phyloP scores from a whole-genome alignment of 2,888 invertebrate genomes.

The Odiellus spinosus region DNA sequence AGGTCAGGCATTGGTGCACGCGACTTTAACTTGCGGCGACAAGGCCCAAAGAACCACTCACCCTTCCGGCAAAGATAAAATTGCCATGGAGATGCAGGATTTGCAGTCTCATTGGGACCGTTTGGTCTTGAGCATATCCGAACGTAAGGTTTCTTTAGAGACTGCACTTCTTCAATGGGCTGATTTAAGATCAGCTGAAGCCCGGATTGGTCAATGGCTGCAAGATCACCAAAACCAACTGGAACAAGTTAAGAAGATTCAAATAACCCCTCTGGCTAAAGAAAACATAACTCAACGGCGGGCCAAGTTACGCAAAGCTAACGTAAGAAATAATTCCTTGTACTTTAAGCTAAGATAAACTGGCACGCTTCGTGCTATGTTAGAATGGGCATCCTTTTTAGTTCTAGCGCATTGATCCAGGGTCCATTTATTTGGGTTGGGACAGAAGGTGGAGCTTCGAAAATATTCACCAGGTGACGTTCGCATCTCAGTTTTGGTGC shows the following conservation, averaged over 20 bases:
- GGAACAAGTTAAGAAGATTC: constrained; percentile 10
- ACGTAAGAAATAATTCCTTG: constrained; percentile 26
- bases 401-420: no score
- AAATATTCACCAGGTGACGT: no score
- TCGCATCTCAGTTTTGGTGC: no score
- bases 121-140: constrained; percentile 74
- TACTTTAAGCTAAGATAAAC: not conserved
- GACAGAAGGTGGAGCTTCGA: no score
- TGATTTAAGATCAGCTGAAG: constrained; percentile 82
- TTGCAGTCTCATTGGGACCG: constrained; percentile 84
- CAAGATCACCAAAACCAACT: constrained; percentile 74
- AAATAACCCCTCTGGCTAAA: constrained; percentile 8
- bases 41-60: constrained; percentile 72
- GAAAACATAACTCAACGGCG: constrained; percentile 60
- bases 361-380: no score
- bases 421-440: no score
- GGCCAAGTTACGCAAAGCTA: constrained; percentile 73
- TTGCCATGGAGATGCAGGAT: constrained; percentile 71
- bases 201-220: constrained; percentile 85
- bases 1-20: constrained; percentile 69
- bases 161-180: constrained; percentile 86
- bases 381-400: no score
- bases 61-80: constrained; percentile 72
- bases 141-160: constrained; percentile 71
- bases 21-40: constrained; percentile 74